Conservation (phyloP, 2,888 invertebrate species). For the Melanophora roralis region DNA sequence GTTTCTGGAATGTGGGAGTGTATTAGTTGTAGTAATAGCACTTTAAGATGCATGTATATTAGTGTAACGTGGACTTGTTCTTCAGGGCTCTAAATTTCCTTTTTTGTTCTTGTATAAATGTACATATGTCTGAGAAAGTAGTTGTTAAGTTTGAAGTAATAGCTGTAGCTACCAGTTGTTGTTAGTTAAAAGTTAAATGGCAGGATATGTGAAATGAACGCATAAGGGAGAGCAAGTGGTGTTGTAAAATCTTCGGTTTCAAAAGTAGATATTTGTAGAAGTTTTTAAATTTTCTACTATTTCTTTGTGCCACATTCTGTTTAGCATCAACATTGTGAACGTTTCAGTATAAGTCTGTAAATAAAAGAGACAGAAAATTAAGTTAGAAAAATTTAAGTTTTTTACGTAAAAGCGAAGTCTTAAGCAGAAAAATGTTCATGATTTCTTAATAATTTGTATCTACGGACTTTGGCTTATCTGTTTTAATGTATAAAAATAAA, state of each 20-base stretch:
- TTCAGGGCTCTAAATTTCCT: conserved; percentile 39
- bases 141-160: conserved; percentile 1
- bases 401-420: neutral
- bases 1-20: neutral
- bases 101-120: neutral
- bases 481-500: too few species aligned
- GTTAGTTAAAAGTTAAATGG: conserved; percentile 24
- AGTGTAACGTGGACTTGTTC: neutral
- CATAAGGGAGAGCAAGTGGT: neutral
- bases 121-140: neutral
- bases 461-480: too few species aligned
- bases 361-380: neutral
- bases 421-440: too few species aligned
- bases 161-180: conserved; percentile 12
- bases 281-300: conserved; percentile 49
- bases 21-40: neutral
- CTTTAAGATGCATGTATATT: neutral
- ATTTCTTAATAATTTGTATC: too few species aligned
- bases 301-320: conserved; percentile 52
- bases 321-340: conserved; percentile 43
- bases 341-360: conserved; percentile 44
- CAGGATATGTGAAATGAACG: neutral
- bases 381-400: neutral
- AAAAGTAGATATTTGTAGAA: conserved; percentile 46
- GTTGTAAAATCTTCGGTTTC: conserved; percentile 4